Base-by-base conservation (phyloP, 2,113 vertebrate species). In the Pithys albifrons region DNA sequence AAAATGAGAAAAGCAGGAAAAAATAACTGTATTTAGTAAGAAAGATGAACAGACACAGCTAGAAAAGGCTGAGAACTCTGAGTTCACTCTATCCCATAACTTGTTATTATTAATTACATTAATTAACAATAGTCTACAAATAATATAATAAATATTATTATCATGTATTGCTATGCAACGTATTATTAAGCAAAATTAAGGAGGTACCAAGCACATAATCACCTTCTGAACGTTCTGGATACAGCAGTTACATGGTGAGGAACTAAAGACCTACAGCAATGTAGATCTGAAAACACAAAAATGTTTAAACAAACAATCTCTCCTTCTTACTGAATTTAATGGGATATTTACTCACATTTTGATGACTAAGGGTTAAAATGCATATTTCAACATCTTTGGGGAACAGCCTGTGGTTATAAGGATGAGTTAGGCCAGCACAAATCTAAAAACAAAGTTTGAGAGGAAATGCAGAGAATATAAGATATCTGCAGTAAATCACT, bases 301-400 rank as follows among this genome's bases (percentile, higher is more conserved):
- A 81, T 45, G 15, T 77, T 14, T 18, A 69, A 75, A 43, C 9
- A 43, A 19, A 15, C 22, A 70, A 83, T 17, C 5, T 41, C 39
- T 65, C 37, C 31, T 64, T 25, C 46, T 84, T 58, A 66, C 13
- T 66, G 25, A 92, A 48, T 54, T 41, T 52, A 83, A 73, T 25
- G 33, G 33, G 59, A 91, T 89, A 58, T 75, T n/a, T 86, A 97
- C 97, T 97, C 90, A 97, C 97, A 8, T 49, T 74, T 95, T 97
- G 95, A 66, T 97, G 98, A 91, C 72, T 98, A 84, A 89, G 96
- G n/a, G 97, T 65, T 20, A 95, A 97, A 65, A 98, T 51, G 43
- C 98, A 99, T n/a, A 98, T 90, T 83, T 99, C 98, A 46, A 97
- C 92, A 89, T 98, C 98, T 91, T 97, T 96, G 12, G 99, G 98